These are phyloP conservation scores for Planococcus citri DNA, from an alignment of 1,140 invertebrate species.

Conservation along the genomic window DNA sequence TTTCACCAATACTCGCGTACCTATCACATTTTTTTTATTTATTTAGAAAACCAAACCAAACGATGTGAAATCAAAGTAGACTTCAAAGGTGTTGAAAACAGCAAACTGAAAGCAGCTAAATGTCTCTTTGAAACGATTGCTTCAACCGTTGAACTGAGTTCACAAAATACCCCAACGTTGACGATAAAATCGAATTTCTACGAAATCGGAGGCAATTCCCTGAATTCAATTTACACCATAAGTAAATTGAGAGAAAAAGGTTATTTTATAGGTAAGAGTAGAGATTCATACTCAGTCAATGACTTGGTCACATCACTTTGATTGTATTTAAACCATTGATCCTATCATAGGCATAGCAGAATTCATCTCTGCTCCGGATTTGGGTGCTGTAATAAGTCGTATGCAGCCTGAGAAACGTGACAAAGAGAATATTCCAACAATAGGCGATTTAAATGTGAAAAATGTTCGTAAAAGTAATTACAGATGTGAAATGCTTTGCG, in stretches of 20 bases:
- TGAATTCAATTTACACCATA: slow-evolving; percentile 72
- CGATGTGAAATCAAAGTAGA: slow-evolving; percentile 37
- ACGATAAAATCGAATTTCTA: slow-evolving; percentile 57
- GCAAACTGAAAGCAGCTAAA: slow-evolving; percentile 46
- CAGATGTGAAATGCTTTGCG: slow-evolving; percentile 41
- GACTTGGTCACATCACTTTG: too few relatives aligned
- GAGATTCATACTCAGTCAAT: too few relatives aligned
- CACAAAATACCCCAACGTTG: slow-evolving; percentile 42
- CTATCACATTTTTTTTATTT: too few relatives aligned
- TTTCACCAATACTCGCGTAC: too few relatives aligned
- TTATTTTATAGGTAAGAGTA: slow-evolving; percentile 54
- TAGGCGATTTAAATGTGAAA: slow-evolving; percentile 28
- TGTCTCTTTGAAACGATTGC: slow-evolving; percentile 58
- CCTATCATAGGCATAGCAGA: slow-evolving; percentile 53
- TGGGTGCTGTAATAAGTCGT: slow-evolving; percentile 47
- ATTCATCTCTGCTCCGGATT: slow-evolving; percentile 56
- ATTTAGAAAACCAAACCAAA: not conserved
- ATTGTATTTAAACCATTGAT: too few relatives aligned
- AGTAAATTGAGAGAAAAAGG: slow-evolving; percentile 61
- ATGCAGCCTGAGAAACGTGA: slow-evolving; percentile 25
- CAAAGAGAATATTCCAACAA: slow-evolving; percentile 21
- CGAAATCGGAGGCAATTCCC: slow-evolving; percentile 69
- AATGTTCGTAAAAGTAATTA: slow-evolving; percentile 29
- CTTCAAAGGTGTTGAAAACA: slow-evolving; percentile 44
- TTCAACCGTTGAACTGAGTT: slow-evolving; percentile 48